Percentiles rank a stretch among this genome's conserved stretches.
These are phyloP conservation scores for Leptestheria dahalacensis DNA, from an alignment of 1,140 invertebrate species.

Conservation along the genomic window DNA sequence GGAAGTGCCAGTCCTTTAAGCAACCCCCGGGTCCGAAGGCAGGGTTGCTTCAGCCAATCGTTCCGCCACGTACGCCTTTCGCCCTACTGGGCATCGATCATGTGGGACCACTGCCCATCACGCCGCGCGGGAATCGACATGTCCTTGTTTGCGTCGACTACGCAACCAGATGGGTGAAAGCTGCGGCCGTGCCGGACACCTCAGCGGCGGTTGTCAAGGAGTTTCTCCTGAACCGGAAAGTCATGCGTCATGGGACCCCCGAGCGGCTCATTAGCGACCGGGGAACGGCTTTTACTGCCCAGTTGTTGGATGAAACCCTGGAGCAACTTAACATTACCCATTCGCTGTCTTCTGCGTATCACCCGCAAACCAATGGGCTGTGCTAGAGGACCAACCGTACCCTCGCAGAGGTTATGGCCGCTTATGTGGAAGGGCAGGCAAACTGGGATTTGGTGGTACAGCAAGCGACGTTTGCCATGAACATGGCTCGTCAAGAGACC, in stretches of 20 bases:
- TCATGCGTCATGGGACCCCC: neutral
- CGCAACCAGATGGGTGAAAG: conserved; percentile 6
- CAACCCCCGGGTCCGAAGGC: too few species aligned
- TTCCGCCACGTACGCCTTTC: neutral
- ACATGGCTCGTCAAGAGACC: conserved; percentile 17
- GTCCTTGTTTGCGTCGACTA: conserved; percentile 3
- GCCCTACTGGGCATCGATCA: conserved; percentile 7
- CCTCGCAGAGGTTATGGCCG: conserved; percentile 21
- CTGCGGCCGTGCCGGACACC: conserved; percentile 4
- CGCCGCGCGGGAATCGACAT: conserved; percentile 3
- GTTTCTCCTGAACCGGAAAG: neutral
- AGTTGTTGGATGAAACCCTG: neutral
- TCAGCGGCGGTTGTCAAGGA: neutral
- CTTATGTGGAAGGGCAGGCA: conserved; percentile 19
- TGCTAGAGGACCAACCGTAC: conserved; percentile 21
- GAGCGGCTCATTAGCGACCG: neutral
- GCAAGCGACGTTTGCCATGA: conserved; percentile 22
- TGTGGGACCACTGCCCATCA: neutral
- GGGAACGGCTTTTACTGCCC: neutral
- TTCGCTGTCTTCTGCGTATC: conserved; percentile 21
- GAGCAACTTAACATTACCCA: conserved; percentile 15
- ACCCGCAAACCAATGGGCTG: conserved; percentile 24
- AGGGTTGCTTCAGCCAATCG: conserved; percentile 6
- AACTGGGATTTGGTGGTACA: conserved; percentile 25
- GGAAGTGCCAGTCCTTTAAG: neutral